These are phyloP conservation scores for Meandrina meandrites DNA, from an alignment of 92 coral and sea anemone genomes.

Conservation along the genomic window DNA sequence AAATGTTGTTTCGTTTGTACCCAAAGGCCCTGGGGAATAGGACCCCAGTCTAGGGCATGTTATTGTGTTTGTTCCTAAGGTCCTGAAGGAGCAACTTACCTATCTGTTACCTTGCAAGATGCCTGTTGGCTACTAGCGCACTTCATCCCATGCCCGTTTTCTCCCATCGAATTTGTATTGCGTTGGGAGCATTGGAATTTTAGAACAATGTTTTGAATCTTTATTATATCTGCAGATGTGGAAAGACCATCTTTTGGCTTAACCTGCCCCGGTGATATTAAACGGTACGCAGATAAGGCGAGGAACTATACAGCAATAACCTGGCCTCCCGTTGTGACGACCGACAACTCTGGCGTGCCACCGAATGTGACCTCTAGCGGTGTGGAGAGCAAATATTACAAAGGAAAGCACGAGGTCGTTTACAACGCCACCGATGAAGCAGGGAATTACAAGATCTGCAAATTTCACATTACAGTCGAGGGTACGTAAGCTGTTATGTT, in stretches of 20 bases:
- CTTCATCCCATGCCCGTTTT: too few species aligned
- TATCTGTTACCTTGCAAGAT: too few species aligned
- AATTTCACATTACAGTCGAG: conserved; percentile 39
- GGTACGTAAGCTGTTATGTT: too few species aligned
- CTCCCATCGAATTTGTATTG: too few species aligned
- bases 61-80: too few species aligned
- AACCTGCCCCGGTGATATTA: conserved; percentile 56
- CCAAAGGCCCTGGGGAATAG: too few species aligned
- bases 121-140: too few species aligned
- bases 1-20: too few species aligned
- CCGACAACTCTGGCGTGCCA: conserved; percentile 57
- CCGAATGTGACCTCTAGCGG: conserved; percentile 29
- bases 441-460: conserved; percentile 53
- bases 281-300: conserved; percentile 40
- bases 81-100: too few species aligned
- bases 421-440: conserved; percentile 53
- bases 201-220: too few species aligned
- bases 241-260: conserved; percentile 43
- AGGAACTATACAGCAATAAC: conserved; percentile 28
- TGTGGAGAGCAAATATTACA: conserved; percentile 9
- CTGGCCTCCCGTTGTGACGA: conserved; percentile 46
- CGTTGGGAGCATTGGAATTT: too few species aligned
- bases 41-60: too few species aligned
- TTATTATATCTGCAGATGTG: conserved; percentile 32
- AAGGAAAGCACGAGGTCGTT: conserved; percentile 39